These are phyloP conservation scores for Propithecus deckenii DNA, from an alignment of 2,797 vertebrate genomes.

Conservation along the genomic window DNA sequence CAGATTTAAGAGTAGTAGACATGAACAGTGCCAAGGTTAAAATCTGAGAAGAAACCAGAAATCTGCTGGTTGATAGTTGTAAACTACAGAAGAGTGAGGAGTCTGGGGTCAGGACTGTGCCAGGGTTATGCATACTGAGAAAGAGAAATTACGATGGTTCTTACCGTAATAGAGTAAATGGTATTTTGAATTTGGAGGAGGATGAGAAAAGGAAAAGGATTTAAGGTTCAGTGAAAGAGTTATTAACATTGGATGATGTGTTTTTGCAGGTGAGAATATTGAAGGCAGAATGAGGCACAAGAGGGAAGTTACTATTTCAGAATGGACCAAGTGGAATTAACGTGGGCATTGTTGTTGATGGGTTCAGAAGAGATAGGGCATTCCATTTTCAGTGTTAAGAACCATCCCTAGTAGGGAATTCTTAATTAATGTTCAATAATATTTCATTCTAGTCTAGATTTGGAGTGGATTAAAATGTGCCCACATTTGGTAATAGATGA, in stretches of 20 bases:
- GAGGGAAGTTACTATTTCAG: constrained; percentile 28
- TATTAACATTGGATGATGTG: constrained; percentile 49
- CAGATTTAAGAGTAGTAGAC: not conserved
- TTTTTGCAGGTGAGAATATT: constrained; percentile 75
- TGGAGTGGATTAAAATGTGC: not conserved
- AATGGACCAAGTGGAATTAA: constrained; percentile 6
- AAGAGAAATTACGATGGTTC: not conserved
- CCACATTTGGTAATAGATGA: not conserved
- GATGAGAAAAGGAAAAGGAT: constrained; percentile 67
- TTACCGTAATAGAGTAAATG: not conserved
- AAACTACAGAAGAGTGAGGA: not conserved
- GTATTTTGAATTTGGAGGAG: constrained; percentile 26
- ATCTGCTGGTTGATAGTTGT: not conserved
- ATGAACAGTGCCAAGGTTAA: not conserved
- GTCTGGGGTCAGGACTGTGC: not conserved
- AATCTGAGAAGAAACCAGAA: constrained; percentile 48
- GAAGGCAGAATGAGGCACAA: constrained; percentile 35
- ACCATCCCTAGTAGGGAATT: not conserved
- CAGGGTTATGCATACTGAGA: not conserved
- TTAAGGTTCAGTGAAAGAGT: constrained; percentile 69
- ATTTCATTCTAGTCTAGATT: not conserved
- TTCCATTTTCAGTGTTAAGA: not conserved
- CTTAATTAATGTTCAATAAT: not conserved
- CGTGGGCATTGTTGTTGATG: not conserved
- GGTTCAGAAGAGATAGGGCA: not conserved